Evolutionary conservation across 2,113 vertebrate genomes (phyloP), one percentile per base, ranked within the genome.

Genomic region (Dryoscopus gambensis): DNA sequence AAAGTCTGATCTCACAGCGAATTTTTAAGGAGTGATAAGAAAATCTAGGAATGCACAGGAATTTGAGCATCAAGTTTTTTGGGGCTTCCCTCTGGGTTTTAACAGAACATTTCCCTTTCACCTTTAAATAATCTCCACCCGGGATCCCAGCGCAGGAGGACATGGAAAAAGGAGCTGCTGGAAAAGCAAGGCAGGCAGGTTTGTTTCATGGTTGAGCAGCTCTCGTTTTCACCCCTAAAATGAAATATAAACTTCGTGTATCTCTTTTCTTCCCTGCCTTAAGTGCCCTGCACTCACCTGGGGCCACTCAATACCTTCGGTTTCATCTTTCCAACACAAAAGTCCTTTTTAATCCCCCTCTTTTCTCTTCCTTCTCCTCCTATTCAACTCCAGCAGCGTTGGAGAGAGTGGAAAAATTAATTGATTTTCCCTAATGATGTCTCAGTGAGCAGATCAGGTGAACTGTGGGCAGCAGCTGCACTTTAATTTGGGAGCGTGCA

Each of bases 371-470:
- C 87, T 74, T 62, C 94, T 93, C 75, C 76, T 94, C 31, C 93
- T 91, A 95, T 97, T 97, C 97, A 97, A 84, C 87, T 77, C 69
- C 85, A 63, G 90, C 91, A 60, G 90, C 64, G 13, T 95, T 97
- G 77, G 60, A 71, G 95, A 97, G 97, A 96, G 96, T 95, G 98
- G 98, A 98, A 98, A 98, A 98, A 97, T 69, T 82, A 96, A 98
- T 98, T 96, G 97, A 93, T 97, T 98, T 98, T 98, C 97, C 97
- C 75, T 97, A 92, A 92, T 80, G 95, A 84, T 91, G 92, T 47
- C 80, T 96, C 57, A 11, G 93, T 15, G 87, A 96, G 81, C n/a
- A 70, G 95, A 98, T 98, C 97, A 91, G 82, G 97, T 98, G 98
- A 94, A 97, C 89, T 75, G 86, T 77, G 95, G 96, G 59, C 78